Evolutionary conservation across 1,140 invertebrate genomes (phyloP), one percentile per base, ranked within the genome.

Genomic region (Scaptodrosophila lebanonensis): DNA sequence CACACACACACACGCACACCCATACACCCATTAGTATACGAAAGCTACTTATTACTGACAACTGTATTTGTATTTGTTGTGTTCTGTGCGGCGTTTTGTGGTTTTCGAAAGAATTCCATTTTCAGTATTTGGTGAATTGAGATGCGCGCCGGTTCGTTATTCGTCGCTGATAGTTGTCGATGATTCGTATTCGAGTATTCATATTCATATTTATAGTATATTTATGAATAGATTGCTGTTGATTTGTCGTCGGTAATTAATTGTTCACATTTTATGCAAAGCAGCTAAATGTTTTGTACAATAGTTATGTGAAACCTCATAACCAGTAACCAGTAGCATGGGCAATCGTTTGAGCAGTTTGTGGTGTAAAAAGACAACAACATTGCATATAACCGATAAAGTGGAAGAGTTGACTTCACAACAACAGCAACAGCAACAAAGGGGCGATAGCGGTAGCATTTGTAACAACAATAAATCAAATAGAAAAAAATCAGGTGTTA

Each of bases 91-190:
- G 63, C 70, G 66, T 76, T 83, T 54, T 70, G 68, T 61, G 69
- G 79, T 79, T 83, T 77, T 70, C 35, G 44, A 82, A 83, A 83
- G 77, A 85, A 85, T 82, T 83, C 73, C 83, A 65, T 83, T 72
- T 83, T 85, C 83, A 85, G 83, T 85, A 76, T 85, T 83, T 85
- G 77, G 43, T 66, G 76, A 83, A 85, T 85, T 85, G 83, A 85
- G 83, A 82, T 76, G 75, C 77, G 73, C 66, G 64, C 77, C 83
- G 76, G 75, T 82, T 82, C 53, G 48, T 51, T 61, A 35, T 40
- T 18, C 33, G 12, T 7, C 42, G 49, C 39, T 16, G 35, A 30
- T 38, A 27, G 29, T 38, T 44, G 9, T 12, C 38, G 11, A 43
- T 32, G 47, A 50, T 42, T 35, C 27, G 3, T n/a, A 17, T 2